Evolutionary conservation across 2,113 vertebrate species (phyloP).

Genomic region (Solea solea): DNA sequence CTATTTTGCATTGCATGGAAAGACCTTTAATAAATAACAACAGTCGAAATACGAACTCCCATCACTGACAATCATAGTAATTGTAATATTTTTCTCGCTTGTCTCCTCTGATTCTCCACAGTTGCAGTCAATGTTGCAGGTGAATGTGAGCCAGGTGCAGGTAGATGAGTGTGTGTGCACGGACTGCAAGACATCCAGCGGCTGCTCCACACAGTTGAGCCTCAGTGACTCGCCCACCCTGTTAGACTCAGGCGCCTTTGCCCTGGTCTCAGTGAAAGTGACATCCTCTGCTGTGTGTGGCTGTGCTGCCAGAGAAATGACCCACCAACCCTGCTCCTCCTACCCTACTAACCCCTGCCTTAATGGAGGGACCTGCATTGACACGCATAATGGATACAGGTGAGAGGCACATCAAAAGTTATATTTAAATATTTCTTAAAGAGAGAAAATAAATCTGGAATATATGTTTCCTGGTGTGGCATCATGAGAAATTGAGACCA

Average conservation of each 20-base stretch:
- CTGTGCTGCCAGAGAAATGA: constrained; percentile 78
- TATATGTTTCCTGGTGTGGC: constrained; percentile 11
- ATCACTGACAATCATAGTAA: constrained; percentile 22
- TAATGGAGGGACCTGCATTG: constrained; percentile 84
- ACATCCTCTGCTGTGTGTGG: constrained; percentile 68
- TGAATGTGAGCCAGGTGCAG: constrained; percentile 83
- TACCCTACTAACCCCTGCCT: constrained; percentile 84
- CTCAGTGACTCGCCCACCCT: constrained; percentile 79
- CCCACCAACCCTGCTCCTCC: constrained; percentile 81
- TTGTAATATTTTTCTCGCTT: constrained; percentile 15
- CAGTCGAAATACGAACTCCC: constrained; percentile 15
- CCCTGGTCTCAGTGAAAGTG: constrained; percentile 81
- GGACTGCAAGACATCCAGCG: constrained; percentile 75
- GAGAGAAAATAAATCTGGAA: neutral
- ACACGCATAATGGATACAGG: constrained; percentile 87
- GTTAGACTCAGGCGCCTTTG: constrained; percentile 79
- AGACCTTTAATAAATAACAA: neutral
- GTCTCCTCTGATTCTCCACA: constrained; percentile 53
- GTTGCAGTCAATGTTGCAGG: constrained; percentile 83
- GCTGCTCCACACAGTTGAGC: constrained; percentile 75
- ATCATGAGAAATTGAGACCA: constrained; percentile 26
- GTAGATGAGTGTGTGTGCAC: constrained; percentile 83
- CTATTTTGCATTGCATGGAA: neutral
- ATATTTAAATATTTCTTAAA: neutral
- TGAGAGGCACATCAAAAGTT: constrained; percentile 63